phyloP scores from a whole-genome alignment of 2,888 invertebrate genomes.

The Gymnosoma rotundatum region DNA sequence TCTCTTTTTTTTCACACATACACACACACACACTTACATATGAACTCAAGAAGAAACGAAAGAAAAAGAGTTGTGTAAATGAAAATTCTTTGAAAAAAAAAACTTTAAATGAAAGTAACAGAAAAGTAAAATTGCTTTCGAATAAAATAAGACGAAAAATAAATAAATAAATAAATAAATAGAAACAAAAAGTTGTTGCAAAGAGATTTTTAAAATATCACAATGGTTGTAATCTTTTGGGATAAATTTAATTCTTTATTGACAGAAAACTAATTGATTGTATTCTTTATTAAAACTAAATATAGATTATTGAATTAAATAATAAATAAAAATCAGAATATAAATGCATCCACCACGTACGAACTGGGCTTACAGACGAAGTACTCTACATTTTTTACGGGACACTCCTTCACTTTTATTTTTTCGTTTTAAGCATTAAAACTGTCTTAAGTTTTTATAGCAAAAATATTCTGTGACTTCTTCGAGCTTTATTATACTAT shows the following conservation, averaged over 20 bases:
- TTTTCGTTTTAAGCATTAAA: too few relatives aligned
- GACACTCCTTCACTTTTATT: too few relatives aligned
- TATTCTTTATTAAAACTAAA: neutral
- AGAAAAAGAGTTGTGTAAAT: neutral
- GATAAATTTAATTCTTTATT: neutral
- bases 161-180: neutral
- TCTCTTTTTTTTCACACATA: neutral
- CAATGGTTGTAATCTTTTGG: neutral
- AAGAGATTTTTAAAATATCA: neutral
- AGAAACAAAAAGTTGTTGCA: constrained; percentile 31
- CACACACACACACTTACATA: neutral
- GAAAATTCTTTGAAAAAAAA: constrained; percentile 28
- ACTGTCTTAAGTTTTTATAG: too few relatives aligned
- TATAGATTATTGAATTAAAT: too few relatives aligned
- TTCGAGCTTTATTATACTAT: too few relatives aligned
- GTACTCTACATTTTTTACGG: too few relatives aligned
- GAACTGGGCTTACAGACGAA: too few relatives aligned
- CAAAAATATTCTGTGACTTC: too few relatives aligned
- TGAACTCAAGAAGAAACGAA: neutral
- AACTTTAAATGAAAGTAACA: constrained; percentile 22
- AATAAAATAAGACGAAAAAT: neutral
- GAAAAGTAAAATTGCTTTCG: constrained; percentile 26
- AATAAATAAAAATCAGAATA: too few relatives aligned
- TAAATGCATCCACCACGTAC: too few relatives aligned
- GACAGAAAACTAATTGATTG: neutral